Base-by-base conservation (phyloP, 2,113 vertebrate genomes). In the Scalopus aquaticus region DNA sequence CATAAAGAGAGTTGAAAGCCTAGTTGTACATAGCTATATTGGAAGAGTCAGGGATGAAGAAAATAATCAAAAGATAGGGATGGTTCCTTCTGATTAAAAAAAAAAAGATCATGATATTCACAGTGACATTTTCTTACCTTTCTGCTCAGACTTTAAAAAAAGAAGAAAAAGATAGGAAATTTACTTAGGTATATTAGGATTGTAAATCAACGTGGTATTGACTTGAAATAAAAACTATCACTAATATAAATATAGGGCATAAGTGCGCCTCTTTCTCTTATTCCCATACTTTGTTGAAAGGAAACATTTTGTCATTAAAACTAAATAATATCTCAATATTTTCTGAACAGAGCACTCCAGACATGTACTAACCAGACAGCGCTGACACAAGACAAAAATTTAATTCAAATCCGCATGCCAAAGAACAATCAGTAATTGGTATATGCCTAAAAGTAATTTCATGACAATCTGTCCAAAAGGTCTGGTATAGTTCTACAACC, bases 151-250 rank as follows among this genome's bases (percentile, higher is more conserved):
- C 12, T 72, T 60, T 24, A 73, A 51, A 54, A 81, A 76, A 72
- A 30, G 19, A 42, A 46, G 15, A 42, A 82, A 19, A 90, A n/a
- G 8, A 54, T 8, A 62, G 19, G 4, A 94, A 65, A 77, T 73
- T 60, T 73, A 70, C 44, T 85, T 42, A 49, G 5, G 24, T 80
- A 28, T 54, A 74, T 56, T 39, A 91, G 73, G 7, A 82, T 81
- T 69, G 30, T 49, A 46, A 1, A 76, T 42, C 15, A 87, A 86
- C 77, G 65, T 60, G 20, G 19, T 39, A 93, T 0, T 69, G 42
- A 91, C 20, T 72, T 77, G 24, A 94, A 81, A 81, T 54, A 32
- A 88, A n/a, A 37, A n/a, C n/a, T 78, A 49, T 74, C 70, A 70
- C 11, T 86, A 73, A 54, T 95, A 65, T 79, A 85, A 89, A 73